Percentiles rank a stretch among this genome's conserved stretches.
These are phyloP conservation scores for Gonocerus acuteangulatus DNA, from an alignment of 2,888 invertebrate genomes.

Conservation along the genomic window DNA sequence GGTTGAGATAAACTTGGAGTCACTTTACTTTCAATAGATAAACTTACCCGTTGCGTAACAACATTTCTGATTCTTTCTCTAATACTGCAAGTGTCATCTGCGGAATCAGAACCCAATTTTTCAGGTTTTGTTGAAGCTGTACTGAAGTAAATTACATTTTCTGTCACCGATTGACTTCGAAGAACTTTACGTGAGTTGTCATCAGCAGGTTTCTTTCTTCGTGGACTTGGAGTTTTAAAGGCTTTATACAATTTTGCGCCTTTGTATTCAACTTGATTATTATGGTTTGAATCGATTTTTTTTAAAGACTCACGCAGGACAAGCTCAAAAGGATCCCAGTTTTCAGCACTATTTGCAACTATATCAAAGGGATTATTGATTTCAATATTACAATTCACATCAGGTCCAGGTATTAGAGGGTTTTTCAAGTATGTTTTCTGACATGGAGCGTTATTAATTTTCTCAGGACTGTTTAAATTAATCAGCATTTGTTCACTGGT, in stretches of 20 bases:
- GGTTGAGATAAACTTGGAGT: not conserved
- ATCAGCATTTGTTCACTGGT: constrained; percentile 3
- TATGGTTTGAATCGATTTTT: not conserved
- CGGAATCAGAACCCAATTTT: not conserved
- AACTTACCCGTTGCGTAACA: not conserved
- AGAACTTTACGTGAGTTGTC: not conserved
- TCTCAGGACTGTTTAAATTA: constrained; percentile 21
- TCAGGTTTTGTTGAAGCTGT: not conserved
- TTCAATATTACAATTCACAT: constrained; percentile 15
- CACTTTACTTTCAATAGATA: constrained; percentile 12
- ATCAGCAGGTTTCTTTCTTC: not conserved
- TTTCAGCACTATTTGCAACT: constrained; percentile 16
- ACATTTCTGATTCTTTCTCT: constrained; percentile 13
- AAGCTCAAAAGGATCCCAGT: constrained; percentile 23
- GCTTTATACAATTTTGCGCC: not conserved
- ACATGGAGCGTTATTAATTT: not conserved
- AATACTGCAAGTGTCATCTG: constrained; percentile 1
- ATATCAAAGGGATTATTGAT: constrained; percentile 19
- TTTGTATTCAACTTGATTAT: not conserved
- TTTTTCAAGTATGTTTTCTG: constrained; percentile 18
- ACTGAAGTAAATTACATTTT: constrained; percentile 8
- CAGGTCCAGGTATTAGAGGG: constrained; percentile 15
- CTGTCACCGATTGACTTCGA: constrained; percentile 15
- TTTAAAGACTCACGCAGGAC: constrained; percentile 12
- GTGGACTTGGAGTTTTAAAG: not conserved